Base-by-base conservation (phyloP, 2,113 vertebrate genomes). In the Scalopus aquaticus region DNA sequence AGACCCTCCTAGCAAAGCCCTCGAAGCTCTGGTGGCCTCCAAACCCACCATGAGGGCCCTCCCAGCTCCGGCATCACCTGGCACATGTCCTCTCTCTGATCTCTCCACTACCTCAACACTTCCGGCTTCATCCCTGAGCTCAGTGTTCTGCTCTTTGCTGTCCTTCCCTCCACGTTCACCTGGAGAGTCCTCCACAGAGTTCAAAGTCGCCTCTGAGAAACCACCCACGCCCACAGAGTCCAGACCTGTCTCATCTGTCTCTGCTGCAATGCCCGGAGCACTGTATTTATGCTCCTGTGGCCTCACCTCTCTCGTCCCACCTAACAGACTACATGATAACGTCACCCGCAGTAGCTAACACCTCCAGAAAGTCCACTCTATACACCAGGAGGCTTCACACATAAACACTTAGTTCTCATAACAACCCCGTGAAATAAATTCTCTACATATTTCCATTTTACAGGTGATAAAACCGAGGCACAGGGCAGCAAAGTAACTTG, bases 281-380 rank as follows among this genome's bases (percentile, higher is more conserved):
- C 7, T 30, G 1, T 4, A 12, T 10, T 28, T 28, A 9, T 22
- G 58, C 6, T 9, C 58, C 58, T 9, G 3, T 2, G 10, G 58
- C 56, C 30, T 79, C 35, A 30, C 46, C 0, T 0, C 6, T 10
- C 79, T 12, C 7, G 15, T 42, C 51, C 44, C 0, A 0, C 30
- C 37, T 32, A 13, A 12, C 0, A 67, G 44, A 65, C 46, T 9
- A 20, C 0, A 10, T 4, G 5, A 9, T 13, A 5, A 22, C 2
- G 19, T n/a, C 0, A 51, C 39, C 3, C 6, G 49, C 0, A 56
- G 77, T 13, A 19, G 72, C 82, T 16, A 1, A 80, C n/a, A 16
- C 54, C 15, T 58, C 26, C 46, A 42, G 1, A 49, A 5, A 51
- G 37, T 3, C 62, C 49, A 28, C 26, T 1, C 20, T 4, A 22